Evolutionary conservation across 37 sponge, comb jelly and placozoan species (phyloP).

Genomic region (Agelas oroides): DNA sequence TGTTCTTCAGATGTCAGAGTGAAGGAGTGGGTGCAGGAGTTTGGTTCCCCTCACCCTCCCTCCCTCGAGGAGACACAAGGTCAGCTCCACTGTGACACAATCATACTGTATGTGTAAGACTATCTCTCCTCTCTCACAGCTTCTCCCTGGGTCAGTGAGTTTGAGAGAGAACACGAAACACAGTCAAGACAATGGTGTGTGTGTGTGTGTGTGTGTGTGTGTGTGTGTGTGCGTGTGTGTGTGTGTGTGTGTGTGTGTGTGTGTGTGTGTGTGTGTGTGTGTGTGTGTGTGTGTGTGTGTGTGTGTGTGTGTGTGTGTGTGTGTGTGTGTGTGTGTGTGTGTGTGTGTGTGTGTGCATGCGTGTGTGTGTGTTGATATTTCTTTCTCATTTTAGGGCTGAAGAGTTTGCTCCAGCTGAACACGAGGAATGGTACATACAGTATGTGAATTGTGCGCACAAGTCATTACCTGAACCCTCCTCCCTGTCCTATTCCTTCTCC

Average conservation of each 20-base stretch:
- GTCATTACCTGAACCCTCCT: too few relatives aligned
- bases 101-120: too few relatives aligned
- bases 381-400: not conserved
- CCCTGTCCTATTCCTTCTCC: too few relatives aligned
- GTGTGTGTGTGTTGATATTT: too few relatives aligned
- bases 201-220: not conserved
- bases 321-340: slow-evolving; percentile 5
- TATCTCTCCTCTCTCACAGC: too few relatives aligned
- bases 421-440: slow-evolving; percentile 20
- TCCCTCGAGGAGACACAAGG: not conserved
- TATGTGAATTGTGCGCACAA: too few relatives aligned
- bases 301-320: not conserved
- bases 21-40: slow-evolving; percentile 68
- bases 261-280: not conserved
- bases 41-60: slow-evolving; percentile 21
- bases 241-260: slow-evolving; percentile 28
- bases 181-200: not conserved
- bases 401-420: slow-evolving; percentile 43
- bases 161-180: slow-evolving; percentile 1
- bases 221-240: slow-evolving; percentile 26
- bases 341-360: slow-evolving; percentile 26
- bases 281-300: slow-evolving; percentile 28
- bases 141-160: slow-evolving; percentile 9
- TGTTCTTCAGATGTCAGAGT: slow-evolving; percentile 35
- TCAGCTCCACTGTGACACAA: too few relatives aligned